phyloP scores from a whole-genome alignment of 2,113 vertebrate species.

The Dipodomys stephensi region DNA sequence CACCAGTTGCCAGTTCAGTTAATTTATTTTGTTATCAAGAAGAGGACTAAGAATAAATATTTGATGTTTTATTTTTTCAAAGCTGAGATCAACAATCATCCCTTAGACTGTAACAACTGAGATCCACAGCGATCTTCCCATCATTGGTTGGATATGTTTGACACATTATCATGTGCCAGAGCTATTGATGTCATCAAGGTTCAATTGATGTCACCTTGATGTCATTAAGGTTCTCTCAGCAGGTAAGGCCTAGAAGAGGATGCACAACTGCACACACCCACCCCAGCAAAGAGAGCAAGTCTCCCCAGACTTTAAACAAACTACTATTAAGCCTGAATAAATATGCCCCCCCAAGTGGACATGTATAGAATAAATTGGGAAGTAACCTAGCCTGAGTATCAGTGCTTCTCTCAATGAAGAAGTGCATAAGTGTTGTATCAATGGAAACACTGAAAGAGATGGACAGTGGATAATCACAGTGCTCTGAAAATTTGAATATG shows the following conservation, averaged over 20 bases:
- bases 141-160: neutral
- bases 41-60: neutral
- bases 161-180: neutral
- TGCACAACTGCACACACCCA: neutral
- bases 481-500: slow-evolving; percentile 1
- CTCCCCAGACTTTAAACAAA: neutral
- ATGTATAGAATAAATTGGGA: neutral
- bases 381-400: neutral
- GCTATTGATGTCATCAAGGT: neutral
- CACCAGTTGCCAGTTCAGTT: too few relatives aligned
- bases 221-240: neutral
- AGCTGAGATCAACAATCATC: neutral
- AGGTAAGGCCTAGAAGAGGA: neutral
- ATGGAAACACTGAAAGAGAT: neutral
- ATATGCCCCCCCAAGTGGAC: neutral
- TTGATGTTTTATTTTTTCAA: neutral
- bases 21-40: too few relatives aligned
- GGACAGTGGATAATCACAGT: neutral
- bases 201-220: too few relatives aligned
- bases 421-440: neutral
- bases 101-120: neutral
- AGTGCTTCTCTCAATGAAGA: neutral
- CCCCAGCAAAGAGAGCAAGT: neutral
- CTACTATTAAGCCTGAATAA: neutral
- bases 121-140: neutral